phyloP scores from a whole-genome alignment of 2,888 invertebrate genomes.

The Ecliptopera silaceata region DNA sequence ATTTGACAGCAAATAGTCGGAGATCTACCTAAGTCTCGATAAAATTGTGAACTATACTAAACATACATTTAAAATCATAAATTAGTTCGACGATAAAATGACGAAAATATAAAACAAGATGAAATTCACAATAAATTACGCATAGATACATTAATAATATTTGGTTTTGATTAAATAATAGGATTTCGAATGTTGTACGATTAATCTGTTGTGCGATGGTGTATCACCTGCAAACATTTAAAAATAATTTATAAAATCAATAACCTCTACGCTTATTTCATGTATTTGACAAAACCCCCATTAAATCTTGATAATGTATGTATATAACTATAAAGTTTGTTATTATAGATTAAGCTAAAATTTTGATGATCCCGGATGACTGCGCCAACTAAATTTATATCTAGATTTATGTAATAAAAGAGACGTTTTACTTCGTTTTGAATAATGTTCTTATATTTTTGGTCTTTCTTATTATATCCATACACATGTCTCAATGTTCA shows the following conservation, averaged over 20 bases:
- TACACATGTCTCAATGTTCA: no score
- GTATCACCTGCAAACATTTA: constrained; percentile 48
- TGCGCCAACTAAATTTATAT: not conserved
- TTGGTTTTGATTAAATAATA: constrained; percentile 77
- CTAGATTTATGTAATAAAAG: no score
- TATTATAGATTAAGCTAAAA: not conserved
- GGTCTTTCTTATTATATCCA: no score
- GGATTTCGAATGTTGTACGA: constrained; percentile 53
- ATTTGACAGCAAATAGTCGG: constrained; percentile 34
- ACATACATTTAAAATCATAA: constrained; percentile 63
- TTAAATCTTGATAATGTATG: no score
- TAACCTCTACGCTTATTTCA: no score
- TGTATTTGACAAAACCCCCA: not conserved
- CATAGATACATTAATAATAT: constrained; percentile 75
- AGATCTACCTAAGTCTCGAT: constrained; percentile 47
- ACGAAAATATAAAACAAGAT: constrained; percentile 49
- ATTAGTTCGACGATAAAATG: constrained; percentile 57
- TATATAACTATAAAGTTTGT: not conserved
- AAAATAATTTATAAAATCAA: constrained; percentile 9
- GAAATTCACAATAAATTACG: constrained; percentile 73
- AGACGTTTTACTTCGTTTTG: no score
- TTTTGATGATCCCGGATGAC: not conserved
- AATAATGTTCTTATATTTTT: no score
- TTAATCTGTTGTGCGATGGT: constrained; percentile 61
- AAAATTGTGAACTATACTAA: constrained; percentile 49